Evolutionary conservation across 2,888 invertebrate species (phyloP).

Genomic region (Mythimna impura): DNA sequence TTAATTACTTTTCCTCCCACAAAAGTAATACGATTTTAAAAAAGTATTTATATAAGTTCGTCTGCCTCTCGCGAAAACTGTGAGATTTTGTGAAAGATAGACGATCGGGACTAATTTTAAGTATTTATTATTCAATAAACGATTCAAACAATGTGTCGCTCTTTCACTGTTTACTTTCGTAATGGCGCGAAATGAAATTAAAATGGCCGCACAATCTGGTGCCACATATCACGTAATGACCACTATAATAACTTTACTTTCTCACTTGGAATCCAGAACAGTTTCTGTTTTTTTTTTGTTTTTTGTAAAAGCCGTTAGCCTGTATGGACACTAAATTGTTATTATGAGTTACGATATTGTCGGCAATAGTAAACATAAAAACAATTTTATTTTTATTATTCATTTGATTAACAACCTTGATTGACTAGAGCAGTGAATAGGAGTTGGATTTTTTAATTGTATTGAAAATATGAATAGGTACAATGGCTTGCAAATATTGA

Average conservation of each 20-base stretch:
- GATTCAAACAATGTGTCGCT: slow-evolving; percentile 14
- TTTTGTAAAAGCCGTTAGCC: slow-evolving; percentile 11
- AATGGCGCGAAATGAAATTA: slow-evolving; percentile 36
- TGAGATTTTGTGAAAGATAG: slow-evolving; percentile 80
- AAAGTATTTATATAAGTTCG: slow-evolving; percentile 67
- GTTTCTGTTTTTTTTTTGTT: slow-evolving; percentile 1
- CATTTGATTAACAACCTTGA: background rate
- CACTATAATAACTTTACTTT: slow-evolving; percentile 35
- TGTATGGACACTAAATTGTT: background rate
- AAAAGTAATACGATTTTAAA: slow-evolving; percentile 27
- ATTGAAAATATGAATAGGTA: background rate
- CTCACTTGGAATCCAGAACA: slow-evolving; percentile 35
- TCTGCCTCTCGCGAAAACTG: slow-evolving; percentile 80
- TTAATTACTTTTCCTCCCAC: slow-evolving; percentile 25
- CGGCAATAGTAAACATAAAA: too few relatives aligned
- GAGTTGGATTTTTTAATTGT: background rate
- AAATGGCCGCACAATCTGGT: slow-evolving; percentile 9
- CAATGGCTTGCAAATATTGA: too few relatives aligned
- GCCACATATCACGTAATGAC: slow-evolving; percentile 5
- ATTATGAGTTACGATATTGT: background rate
- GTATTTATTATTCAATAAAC: slow-evolving; percentile 61
- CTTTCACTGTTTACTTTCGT: slow-evolving; percentile 28
- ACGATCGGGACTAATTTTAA: slow-evolving; percentile 71
- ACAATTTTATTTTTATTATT: background rate
- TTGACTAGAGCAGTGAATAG: background rate